These are phyloP conservation scores for Ahaetulla prasina DNA, from an alignment of 2,113 vertebrate species.

Conservation along the genomic window DNA sequence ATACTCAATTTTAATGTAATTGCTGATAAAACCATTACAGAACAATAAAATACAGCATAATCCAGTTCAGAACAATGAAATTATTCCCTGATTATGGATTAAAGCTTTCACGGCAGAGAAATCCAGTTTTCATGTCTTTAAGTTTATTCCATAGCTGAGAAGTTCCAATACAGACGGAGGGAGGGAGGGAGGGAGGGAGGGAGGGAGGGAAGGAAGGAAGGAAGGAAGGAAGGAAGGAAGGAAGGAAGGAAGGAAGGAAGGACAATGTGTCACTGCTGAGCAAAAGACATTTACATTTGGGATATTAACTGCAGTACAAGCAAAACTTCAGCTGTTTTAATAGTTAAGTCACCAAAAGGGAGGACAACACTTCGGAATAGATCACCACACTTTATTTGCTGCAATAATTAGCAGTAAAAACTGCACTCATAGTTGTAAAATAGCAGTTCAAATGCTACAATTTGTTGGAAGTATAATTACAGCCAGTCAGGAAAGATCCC, in stretches of 20 bases:
- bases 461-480: not conserved
- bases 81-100: constrained; percentile 34
- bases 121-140: constrained; percentile 29
- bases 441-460: not conserved
- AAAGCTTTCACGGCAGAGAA: constrained; percentile 27
- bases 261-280: not conserved
- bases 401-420: constrained; percentile 21
- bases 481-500: constrained; percentile 19
- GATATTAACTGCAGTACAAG: not conserved
- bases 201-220: not conserved
- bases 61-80: constrained; percentile 39
- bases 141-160: constrained; percentile 24
- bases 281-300: not conserved
- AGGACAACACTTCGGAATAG: not conserved
- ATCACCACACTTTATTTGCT: not conserved
- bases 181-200: no score
- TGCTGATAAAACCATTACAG: constrained; percentile 52
- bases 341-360: not conserved
- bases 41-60: constrained; percentile 38
- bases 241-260: not conserved
- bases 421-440: not conserved
- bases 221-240: not conserved
- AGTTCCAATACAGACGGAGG: not conserved
- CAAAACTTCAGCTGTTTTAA: not conserved
- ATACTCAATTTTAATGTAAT: constrained; percentile 49